These are phyloP conservation scores for Tyrannus savana DNA, from an alignment of 2,113 vertebrate species.

Conservation along the genomic window DNA sequence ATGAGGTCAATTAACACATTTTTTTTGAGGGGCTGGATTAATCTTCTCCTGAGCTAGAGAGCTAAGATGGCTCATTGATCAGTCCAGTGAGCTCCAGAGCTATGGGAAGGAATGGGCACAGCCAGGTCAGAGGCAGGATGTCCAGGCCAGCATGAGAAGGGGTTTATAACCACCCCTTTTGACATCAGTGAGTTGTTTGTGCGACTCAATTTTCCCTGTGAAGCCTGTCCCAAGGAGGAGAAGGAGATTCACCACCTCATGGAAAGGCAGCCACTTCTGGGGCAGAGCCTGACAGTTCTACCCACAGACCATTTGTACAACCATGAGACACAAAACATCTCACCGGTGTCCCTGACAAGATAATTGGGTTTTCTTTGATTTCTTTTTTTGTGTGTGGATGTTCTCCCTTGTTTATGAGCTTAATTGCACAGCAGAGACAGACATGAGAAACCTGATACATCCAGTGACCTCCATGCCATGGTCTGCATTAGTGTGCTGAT, in stretches of 20 bases:
- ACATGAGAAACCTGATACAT: neutral
- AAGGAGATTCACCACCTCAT: neutral
- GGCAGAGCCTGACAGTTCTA: neutral
- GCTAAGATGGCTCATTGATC: neutral
- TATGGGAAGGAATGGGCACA: neutral
- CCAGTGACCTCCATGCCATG: neutral
- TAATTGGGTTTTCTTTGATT: constrained; percentile 26
- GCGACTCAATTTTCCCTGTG: neutral
- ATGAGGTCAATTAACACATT: neutral
- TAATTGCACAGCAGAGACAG: neutral
- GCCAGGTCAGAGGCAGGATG: neutral
- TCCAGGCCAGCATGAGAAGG: neutral
- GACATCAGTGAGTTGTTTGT: neutral
- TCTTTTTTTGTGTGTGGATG: neutral
- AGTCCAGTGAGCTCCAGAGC: neutral
- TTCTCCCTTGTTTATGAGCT: neutral
- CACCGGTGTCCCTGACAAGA: neutral
- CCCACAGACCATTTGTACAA: neutral
- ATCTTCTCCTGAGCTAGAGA: neutral
- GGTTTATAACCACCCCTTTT: neutral
- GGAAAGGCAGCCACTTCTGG: neutral
- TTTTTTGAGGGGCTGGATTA: neutral
- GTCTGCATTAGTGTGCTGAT: neutral
- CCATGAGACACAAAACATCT: neutral
- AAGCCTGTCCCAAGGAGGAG: neutral